Evolutionary conservation across 30 jellyfish, hydroid and myxozoan species (phyloP), one percentile per base, ranked within the genome.

Genomic region (Morbakka virulenta): DNA sequence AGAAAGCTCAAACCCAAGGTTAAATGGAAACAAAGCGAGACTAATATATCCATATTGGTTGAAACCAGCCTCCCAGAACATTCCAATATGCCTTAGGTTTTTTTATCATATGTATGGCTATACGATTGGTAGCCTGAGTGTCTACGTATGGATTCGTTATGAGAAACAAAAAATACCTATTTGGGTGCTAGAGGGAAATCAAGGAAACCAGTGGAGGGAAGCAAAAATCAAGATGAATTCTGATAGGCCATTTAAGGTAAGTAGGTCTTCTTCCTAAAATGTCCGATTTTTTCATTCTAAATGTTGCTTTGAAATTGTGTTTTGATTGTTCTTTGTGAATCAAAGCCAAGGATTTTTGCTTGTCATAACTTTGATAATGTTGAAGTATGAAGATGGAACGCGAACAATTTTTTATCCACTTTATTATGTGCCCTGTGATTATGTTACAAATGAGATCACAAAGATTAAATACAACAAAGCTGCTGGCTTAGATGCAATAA

Each of bases 81-180:
- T 41, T 32, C 69, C 87, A 2, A 57, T 71, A 31, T 83, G 95
- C 32, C 35, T 83, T 21, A 41, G 53, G 9, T 83, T 73, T 67
- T 62, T 47, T 52, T 83, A 52, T 36, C 90, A 75, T 71, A 83
- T 83, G 95, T 52, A 68, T 62, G 95, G 95, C 65, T 90, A 74
- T 67, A 83, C 95, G 23, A 83, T 74, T 79, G 95, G 95, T 1
- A 82, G 57, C 3, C 52, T 83, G 11, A 1, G 75, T 32, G 80
- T 74, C 17, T 57, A 74, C 86, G 74, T 74, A 0, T 27, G 34
- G 4, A 3, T 0, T 9, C 65, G 14, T 1, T 76, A 64, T 36
- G 57, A 2, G 27, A 77, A 63, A 20, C 67, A 50, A 14, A 61
- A 52, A 13, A 57, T 32, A 24, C 20, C 50, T 9, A 22, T 32